Conservation (phyloP, 1,140 invertebrate species). For the Tyrophagus putrescentiae region DNA sequence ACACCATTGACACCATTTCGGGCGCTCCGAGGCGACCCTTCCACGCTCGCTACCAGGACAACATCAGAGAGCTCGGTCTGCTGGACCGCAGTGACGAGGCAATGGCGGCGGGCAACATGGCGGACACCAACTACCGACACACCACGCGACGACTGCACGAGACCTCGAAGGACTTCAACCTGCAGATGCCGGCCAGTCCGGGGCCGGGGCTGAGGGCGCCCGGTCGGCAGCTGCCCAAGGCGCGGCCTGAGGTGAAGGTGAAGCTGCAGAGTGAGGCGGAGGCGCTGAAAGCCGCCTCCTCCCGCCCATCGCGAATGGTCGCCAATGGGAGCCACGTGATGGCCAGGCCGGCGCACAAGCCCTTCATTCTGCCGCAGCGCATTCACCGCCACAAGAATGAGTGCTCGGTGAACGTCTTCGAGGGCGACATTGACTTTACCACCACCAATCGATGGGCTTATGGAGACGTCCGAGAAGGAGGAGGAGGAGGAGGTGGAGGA, state of each 20-base stretch:
- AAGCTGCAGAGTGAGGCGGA: neutral
- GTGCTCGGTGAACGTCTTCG: neutral
- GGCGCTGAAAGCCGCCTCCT: neutral
- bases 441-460: constrained; percentile 5
- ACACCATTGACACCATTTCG: neutral
- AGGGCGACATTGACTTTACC: constrained; percentile 14
- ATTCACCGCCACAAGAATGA: constrained; percentile 18
- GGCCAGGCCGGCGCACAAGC: neutral
- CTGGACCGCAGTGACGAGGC: neutral
- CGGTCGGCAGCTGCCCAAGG: neutral
- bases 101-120: neutral
- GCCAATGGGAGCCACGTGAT: neutral
- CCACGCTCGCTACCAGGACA: neutral
- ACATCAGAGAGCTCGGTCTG: constrained; percentile 15
- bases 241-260: neutral
- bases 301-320: neutral
- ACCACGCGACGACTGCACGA: neutral
- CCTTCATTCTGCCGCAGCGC: constrained; percentile 7
- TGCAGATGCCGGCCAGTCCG: neutral
- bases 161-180: constrained; percentile 4
- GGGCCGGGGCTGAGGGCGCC: neutral
- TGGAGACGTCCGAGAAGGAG: neutral
- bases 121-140: neutral
- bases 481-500: neutral
- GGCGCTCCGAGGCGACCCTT: neutral